phyloP scores from a whole-genome alignment of 2,797 vertebrate species.

The Kryptolebias ocellatus region DNA sequence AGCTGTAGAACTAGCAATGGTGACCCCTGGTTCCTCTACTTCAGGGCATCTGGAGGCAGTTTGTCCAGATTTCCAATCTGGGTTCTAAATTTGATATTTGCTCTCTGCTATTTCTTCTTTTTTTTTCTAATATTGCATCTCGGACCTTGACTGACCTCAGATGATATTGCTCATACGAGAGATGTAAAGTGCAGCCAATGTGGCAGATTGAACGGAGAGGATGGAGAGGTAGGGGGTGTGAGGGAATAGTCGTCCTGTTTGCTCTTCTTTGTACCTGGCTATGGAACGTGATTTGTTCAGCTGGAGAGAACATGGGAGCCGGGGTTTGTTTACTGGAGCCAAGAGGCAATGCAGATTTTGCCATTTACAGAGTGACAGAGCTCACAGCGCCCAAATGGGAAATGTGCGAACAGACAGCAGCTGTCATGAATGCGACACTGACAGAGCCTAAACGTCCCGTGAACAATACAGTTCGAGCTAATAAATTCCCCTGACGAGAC shows the following conservation, averaged over 20 bases:
- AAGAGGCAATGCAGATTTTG: constrained; percentile 72
- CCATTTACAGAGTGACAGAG: constrained; percentile 67
- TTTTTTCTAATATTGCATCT: constrained; percentile 37
- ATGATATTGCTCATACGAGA: constrained; percentile 43
- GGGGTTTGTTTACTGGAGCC: constrained; percentile 59
- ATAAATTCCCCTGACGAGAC: constrained; percentile 64
- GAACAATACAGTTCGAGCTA: constrained; percentile 50
- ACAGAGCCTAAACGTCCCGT: constrained; percentile 47
- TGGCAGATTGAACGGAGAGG: constrained; percentile 47
- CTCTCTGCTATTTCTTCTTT: constrained; percentile 32
- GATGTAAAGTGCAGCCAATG: constrained; percentile 48
- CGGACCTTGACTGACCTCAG: constrained; percentile 36
- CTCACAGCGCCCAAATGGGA: constrained; percentile 61
- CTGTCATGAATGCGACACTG: constrained; percentile 67
- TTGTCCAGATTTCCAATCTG: constrained; percentile 63
- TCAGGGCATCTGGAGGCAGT: constrained; percentile 54
- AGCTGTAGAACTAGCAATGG: constrained; percentile 25
- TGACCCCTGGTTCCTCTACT: constrained; percentile 16
- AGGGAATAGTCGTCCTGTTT: constrained; percentile 53
- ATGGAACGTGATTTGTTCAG: constrained; percentile 37
- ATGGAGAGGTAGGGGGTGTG: constrained; percentile 24
- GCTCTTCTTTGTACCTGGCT: constrained; percentile 54
- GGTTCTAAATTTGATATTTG: constrained; percentile 45
- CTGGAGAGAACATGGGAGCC: constrained; percentile 40
- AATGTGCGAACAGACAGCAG: constrained; percentile 70